These are phyloP conservation scores for Oreochromis mossambicus DNA, from an alignment of 2,797 vertebrate genomes.

Conservation along the genomic window DNA sequence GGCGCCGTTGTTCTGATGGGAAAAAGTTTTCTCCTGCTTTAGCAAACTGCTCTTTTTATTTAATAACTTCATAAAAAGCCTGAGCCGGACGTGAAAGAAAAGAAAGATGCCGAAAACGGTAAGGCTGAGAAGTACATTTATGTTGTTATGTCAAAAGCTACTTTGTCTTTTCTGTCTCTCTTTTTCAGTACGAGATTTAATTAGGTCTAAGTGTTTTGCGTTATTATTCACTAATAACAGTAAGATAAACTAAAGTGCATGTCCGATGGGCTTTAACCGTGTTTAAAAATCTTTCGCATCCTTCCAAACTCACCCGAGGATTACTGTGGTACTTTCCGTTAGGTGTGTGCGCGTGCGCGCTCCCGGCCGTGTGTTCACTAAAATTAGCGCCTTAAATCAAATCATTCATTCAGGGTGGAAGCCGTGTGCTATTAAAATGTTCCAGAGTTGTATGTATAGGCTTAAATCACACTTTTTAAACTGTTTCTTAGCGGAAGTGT, in stretches of 20 bases:
- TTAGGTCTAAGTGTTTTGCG: neutral
- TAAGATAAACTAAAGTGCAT: neutral
- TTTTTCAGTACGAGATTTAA: neutral
- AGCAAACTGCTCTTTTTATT: slow-evolving; percentile 42
- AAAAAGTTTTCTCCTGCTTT: slow-evolving; percentile 73
- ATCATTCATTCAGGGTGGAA: neutral
- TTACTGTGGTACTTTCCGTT: slow-evolving; percentile 63
- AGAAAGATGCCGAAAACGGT: slow-evolving; percentile 81
- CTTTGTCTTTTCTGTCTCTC: neutral
- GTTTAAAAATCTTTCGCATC: neutral
- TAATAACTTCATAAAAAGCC: slow-evolving; percentile 18
- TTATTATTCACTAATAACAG: neutral
- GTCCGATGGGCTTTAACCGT: neutral
- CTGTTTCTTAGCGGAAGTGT: slow-evolving; percentile 13
- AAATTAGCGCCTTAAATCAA: slow-evolving; percentile 50
- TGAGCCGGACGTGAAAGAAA: slow-evolving; percentile 19
- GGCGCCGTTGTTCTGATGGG: slow-evolving; percentile 72
- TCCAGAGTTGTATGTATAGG: neutral
- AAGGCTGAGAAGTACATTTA: slow-evolving; percentile 33
- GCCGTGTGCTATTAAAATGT: neutral
- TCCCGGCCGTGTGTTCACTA: slow-evolving; percentile 28
- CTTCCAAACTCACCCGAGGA: neutral
- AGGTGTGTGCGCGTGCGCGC: slow-evolving; percentile 53
- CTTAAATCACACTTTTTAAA: neutral
- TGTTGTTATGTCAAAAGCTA: neutral